Conservation (phyloP, 2,113 vertebrate genomes). For the Platysteira castanea region DNA sequence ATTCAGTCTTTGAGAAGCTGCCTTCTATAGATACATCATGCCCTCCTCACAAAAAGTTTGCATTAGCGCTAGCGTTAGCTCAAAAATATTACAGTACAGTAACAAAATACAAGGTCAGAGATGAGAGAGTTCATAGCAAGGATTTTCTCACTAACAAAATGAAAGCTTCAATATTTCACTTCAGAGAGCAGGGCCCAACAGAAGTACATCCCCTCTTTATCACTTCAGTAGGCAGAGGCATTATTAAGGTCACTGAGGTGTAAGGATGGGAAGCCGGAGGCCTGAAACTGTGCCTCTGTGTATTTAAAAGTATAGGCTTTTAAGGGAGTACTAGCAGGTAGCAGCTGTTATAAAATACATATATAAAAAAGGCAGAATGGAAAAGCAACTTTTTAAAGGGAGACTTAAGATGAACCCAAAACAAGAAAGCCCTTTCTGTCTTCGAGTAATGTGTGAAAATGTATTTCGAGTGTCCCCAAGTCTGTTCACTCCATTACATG, state of each 20-base stretch:
- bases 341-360: not conserved
- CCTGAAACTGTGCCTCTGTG: not conserved
- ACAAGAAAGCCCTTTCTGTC: not conserved
- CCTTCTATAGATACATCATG: not conserved
- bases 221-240: slow-evolving; percentile 41
- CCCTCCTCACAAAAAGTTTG: not conserved
- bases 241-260: slow-evolving; percentile 53
- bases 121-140: slow-evolving; percentile 1
- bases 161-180: slow-evolving; percentile 46
- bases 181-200: slow-evolving; percentile 6
- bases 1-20: not conserved
- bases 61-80: not conserved
- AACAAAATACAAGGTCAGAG: not conserved
- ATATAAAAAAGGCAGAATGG: not conserved
- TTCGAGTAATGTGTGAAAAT: not conserved
- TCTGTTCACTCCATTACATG: not conserved
- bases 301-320: not conserved
- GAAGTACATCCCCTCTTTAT: slow-evolving; percentile 34
- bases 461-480: not conserved
- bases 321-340: slow-evolving; percentile 1
- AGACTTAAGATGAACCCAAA: not conserved
- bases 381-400: not conserved
- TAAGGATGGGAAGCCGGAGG: slow-evolving; percentile 31
- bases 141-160: slow-evolving; percentile 41
- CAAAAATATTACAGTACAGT: not conserved